Percentiles rank a stretch among this genome's conserved stretches.
Conservation (phyloP, 2,113 vertebrate genomes). For the Grammomys dolichurus region DNA sequence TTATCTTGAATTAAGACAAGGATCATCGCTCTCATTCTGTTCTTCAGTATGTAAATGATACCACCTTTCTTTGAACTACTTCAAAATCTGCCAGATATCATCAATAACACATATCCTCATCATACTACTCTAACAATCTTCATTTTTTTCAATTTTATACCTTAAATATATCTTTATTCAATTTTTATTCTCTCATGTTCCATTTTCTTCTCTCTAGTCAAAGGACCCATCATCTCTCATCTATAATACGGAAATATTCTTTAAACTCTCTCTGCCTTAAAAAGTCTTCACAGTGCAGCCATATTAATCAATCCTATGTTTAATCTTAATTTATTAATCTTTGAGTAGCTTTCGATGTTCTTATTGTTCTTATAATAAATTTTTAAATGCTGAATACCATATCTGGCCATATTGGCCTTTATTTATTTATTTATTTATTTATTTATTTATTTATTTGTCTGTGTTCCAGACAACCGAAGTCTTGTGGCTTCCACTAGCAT, state of each 20-base stretch:
- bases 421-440: neutral
- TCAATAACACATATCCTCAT: slow-evolving; percentile 12
- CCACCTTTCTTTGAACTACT: slow-evolving; percentile 20
- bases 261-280: neutral
- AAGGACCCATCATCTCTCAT: neutral
- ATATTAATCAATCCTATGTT: neutral
- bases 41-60: neutral
- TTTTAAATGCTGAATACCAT: neutral
- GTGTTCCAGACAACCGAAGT: neutral
- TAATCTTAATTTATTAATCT: neutral
- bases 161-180: slow-evolving; percentile 45
- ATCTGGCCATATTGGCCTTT: neutral
- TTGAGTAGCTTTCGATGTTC: neutral
- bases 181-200: neutral
- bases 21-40: neutral
- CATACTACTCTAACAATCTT: neutral
- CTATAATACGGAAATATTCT: neutral
- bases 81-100: slow-evolving; percentile 9
- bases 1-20: slow-evolving; percentile 5
- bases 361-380: neutral
- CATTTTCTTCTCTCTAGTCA: slow-evolving; percentile 24
- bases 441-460: neutral
- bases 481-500: neutral
- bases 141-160: neutral
- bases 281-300: neutral